These are phyloP conservation scores for Gymnothorax reevesii DNA, from an alignment of 2,797 vertebrate genomes.

Conservation along the genomic window DNA sequence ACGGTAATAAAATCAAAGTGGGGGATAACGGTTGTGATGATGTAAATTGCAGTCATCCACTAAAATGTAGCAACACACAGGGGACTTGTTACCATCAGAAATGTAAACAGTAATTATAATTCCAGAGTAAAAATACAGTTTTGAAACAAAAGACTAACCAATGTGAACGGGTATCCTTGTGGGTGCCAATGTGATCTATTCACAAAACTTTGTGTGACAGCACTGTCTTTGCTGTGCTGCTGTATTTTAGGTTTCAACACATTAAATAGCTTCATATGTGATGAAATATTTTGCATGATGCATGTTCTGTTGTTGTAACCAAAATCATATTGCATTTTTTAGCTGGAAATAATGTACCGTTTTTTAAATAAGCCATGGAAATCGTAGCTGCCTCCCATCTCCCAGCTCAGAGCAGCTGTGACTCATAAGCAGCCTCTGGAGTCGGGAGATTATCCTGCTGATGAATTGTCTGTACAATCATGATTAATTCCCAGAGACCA, in stretches of 20 bases:
- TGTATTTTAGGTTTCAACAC: neutral
- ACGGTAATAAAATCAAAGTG: neutral
- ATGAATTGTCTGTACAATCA: neutral
- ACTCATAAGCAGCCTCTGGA: neutral
- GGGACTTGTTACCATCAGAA: neutral
- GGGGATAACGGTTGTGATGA: neutral
- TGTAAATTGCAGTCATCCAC: slow-evolving; percentile 10
- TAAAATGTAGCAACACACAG: neutral
- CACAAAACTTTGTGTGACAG: neutral
- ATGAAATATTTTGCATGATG: neutral
- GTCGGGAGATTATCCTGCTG: neutral
- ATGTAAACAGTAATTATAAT: neutral
- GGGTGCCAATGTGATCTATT: neutral
- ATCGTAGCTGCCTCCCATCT: neutral
- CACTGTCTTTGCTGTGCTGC: neutral
- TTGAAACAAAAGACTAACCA: neutral
- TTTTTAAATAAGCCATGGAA: neutral
- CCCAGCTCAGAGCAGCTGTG: neutral
- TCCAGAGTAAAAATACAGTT: neutral
- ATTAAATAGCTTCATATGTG: neutral
- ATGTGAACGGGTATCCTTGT: neutral
- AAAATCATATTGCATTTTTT: neutral
- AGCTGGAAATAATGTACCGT: neutral
- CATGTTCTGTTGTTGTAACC: neutral
- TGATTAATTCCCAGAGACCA: neutral